These are phyloP conservation scores for Andrena trimmerana DNA, from an alignment of 2,888 invertebrate species.

Conservation along the genomic window DNA sequence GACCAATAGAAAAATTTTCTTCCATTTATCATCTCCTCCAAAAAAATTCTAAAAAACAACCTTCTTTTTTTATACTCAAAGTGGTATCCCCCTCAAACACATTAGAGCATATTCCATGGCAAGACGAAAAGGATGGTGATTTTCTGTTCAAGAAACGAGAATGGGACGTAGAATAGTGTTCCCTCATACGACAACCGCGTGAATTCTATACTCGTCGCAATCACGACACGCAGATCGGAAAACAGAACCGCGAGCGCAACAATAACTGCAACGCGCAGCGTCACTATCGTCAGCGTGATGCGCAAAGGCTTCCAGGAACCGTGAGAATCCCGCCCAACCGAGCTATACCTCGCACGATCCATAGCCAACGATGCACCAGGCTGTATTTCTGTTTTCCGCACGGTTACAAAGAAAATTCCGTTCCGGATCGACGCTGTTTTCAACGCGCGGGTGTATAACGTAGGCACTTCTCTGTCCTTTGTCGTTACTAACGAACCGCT, in stretches of 20 bases:
- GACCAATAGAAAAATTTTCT: too few species aligned
- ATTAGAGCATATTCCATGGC: too few species aligned
- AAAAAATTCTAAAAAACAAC: too few species aligned
- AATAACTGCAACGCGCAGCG: background rate
- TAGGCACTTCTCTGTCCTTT: conserved; percentile 41
- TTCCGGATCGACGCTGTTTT: conserved; percentile 29
- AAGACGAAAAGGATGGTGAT: too few species aligned
- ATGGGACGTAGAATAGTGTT: too few species aligned
- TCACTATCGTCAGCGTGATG: background rate
- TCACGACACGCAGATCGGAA: background rate
- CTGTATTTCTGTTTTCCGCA: conserved; percentile 13
- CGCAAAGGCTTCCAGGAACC: conserved; percentile 10
- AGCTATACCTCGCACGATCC: background rate
- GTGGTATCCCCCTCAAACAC: too few species aligned
- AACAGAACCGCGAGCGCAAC: background rate
- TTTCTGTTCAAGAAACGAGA: too few species aligned
- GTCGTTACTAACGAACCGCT: conserved; percentile 54
- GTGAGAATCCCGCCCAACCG: background rate
- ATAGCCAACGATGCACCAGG: background rate
- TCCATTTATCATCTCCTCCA: too few species aligned
- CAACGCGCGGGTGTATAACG: conserved; percentile 27
- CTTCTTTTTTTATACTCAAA: too few species aligned
- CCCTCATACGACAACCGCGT: background rate
- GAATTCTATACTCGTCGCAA: conserved; percentile 15
- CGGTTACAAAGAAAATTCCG: conserved; percentile 28